These are phyloP conservation scores for Antigone vipio DNA, from an alignment of 2,113 vertebrate species.

Conservation along the genomic window DNA sequence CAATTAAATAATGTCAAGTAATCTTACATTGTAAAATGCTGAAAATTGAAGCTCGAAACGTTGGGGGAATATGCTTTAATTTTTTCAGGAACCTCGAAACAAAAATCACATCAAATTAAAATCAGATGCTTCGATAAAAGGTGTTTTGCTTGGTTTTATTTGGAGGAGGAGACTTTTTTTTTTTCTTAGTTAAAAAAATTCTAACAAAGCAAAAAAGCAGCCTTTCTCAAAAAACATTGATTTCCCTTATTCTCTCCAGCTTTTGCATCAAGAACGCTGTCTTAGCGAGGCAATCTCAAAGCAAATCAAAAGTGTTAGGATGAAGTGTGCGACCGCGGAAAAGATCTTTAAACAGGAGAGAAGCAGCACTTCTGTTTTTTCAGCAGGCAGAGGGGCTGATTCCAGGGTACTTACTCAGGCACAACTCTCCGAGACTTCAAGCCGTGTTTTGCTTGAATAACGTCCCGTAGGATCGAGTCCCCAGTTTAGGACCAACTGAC, in stretches of 20 bases:
- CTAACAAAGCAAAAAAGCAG: not conserved
- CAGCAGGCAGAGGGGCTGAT: slow-evolving; percentile 14
- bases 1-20: slow-evolving; percentile 73
- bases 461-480: not conserved
- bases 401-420: slow-evolving; percentile 34
- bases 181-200: not conserved
- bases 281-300: not conserved
- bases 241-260: not conserved
- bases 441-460: slow-evolving; percentile 42
- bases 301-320: not conserved
- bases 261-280: not conserved
- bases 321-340: not conserved
- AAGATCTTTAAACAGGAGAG: not conserved
- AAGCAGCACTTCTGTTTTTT: slow-evolving; percentile 13
- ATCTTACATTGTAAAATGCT: slow-evolving; percentile 66
- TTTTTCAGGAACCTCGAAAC: slow-evolving; percentile 30
- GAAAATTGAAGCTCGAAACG: slow-evolving; percentile 35
- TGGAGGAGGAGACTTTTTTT: not conserved
- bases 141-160: not conserved
- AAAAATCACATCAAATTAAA: slow-evolving; percentile 44
- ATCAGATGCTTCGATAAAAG: not conserved
- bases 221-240: not conserved
- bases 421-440: slow-evolving; percentile 33
- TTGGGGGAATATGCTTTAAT: slow-evolving; percentile 16
- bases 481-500: slow-evolving; percentile 28